Base-by-base conservation (phyloP, 2,888 invertebrate species). In the Apoderus coryli region DNA sequence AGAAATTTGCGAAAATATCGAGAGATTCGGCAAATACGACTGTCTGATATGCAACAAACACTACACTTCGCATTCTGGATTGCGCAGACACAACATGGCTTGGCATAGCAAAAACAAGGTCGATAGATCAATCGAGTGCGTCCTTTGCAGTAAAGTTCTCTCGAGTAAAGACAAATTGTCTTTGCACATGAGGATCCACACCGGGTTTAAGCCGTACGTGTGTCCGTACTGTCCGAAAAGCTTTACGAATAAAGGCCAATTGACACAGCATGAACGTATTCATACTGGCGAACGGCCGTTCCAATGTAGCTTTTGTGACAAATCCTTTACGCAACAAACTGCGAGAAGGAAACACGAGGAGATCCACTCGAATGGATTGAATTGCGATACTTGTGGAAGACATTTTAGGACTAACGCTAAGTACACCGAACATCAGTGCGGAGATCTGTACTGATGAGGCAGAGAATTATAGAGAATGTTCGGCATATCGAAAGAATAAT, bases 311-410 rank as follows among this genome's bases (percentile, higher is more conserved):
- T 39, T 43, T 22, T 52, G 52, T 25, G 40, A 40, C 2, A 48
- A 45, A 32, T 35, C 44, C 16, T 52, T 51, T 34, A 46, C 41
- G 26, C 72, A 72, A 54, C 58, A n/a, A n/a, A n/a, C n/a, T n/a
- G n/a, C n/a, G n/a, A n/a, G n/a, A n/a, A n/a, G n/a, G n/a, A n/a
- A n/a, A n/a, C n/a, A n/a, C n/a, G n/a, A n/a, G n/a, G n/a, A n/a
- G n/a, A n/a, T n/a, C n/a, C n/a, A n/a, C n/a, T n/a, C n/a, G n/a
- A n/a, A n/a, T n/a, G n/a, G n/a, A n/a, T n/a, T n/a, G n/a, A n/a
- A n/a, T n/a, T n/a, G n/a, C n/a, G n/a, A n/a, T n/a, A n/a, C n/a
- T n/a, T n/a, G n/a, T n/a, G n/a, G n/a, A n/a, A n/a, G n/a, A n/a
- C n/a, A n/a, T n/a, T n/a, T n/a, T n/a, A n/a, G n/a, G n/a, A n/a